Base-by-base conservation (phyloP, 2,797 vertebrate species). In the Sebastes hubbsi region DNA sequence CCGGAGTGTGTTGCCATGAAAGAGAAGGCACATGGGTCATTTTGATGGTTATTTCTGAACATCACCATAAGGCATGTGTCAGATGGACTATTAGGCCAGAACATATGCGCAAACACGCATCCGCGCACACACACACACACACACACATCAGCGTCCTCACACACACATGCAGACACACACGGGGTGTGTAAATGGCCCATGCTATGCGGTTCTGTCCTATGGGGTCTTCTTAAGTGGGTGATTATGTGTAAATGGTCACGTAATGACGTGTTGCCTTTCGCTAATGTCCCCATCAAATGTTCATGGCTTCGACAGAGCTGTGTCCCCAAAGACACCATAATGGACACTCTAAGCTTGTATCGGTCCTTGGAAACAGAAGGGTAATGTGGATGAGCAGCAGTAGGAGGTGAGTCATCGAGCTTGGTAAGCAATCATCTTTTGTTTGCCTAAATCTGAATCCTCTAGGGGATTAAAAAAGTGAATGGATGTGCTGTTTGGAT, bases 181-280 rank as follows among this genome's bases (percentile, higher is more conserved):
- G 12, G 75, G 65, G 74, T 83, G 80, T 89, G 78, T 74, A 92
- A 91, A 91, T 91, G 92, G 87, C 65, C 88, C 88, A 70, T 90
- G 85, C 77, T 80, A 84, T 84, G 79, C 66, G 61, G 76, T 46
- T 86, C 72, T 90, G 87, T 92, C 88, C 92, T 87, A 72, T 92
- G 89, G 90, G 92, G 77, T 90, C 82, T 84, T 88, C 82, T 86
- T 89, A 91, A 94, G 92, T 89, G 91, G 91, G 89, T 91, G 90
- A 94, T 94, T 92, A 94, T 89, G 89, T 88, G 81, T 88, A 93
- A 92, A 94, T 90, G 91, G 76, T 91, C 88, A 87, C 87, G 89
- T 93, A 92, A 94, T 92, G 91, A 91, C 89, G 82, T 92, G 89
- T 92, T 93, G 88, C 89, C 81, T 91, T 89, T 84, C 75, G 6